Conservation (phyloP, 2,888 invertebrate species). For the Anthophora plumipes region DNA sequence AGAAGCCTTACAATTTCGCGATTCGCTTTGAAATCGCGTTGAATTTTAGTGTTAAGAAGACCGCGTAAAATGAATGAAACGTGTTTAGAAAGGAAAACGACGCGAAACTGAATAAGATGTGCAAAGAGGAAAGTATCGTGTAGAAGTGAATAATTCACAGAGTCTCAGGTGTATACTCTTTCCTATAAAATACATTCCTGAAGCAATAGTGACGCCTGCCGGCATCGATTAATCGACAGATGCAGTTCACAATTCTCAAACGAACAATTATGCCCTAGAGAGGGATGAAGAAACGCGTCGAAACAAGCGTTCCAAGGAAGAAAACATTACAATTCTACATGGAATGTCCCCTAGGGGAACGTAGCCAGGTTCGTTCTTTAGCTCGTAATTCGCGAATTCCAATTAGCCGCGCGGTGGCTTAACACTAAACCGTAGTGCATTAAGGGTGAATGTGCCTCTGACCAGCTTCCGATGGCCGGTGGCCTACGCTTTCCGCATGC, state of each 20-base stretch:
- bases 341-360: background rate
- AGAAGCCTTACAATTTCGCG: too few relatives aligned
- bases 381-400: slow-evolving; percentile 43
- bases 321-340: background rate
- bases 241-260: background rate
- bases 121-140: too few relatives aligned
- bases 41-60: too few relatives aligned
- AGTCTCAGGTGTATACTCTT: too few relatives aligned
- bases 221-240: background rate
- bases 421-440: slow-evolving; percentile 23
- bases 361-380: slow-evolving; percentile 6
- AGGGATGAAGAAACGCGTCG: background rate
- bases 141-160: too few relatives aligned
- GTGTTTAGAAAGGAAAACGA: too few relatives aligned
- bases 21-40: too few relatives aligned
- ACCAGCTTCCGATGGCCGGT: slow-evolving; percentile 13
- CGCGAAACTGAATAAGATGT: too few relatives aligned
- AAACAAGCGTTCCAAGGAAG: background rate
- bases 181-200: background rate
- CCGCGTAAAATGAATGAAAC: too few relatives aligned
- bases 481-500: slow-evolving; percentile 3
- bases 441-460: slow-evolving; percentile 22
- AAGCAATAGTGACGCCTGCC: background rate
- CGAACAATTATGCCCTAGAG: background rate
- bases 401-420: slow-evolving; percentile 29